Evolutionary conservation across 1,140 invertebrate species (phyloP), one percentile per base, ranked within the genome.

Genomic region (Drosophila takahashii): DNA sequence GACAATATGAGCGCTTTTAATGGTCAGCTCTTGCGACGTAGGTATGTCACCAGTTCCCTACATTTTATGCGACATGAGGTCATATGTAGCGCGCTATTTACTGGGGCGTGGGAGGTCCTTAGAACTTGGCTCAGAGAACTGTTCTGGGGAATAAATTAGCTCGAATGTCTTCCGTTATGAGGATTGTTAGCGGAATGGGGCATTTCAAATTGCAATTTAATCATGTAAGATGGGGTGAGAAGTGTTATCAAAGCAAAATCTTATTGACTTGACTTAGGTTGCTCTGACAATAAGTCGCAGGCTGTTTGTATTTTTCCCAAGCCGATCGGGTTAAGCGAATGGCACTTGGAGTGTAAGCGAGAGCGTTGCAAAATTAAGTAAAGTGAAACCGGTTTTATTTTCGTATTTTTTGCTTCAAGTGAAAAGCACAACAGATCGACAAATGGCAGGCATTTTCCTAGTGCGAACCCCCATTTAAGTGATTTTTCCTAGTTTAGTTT

Each of bases 351-450:
- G 22, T n/a, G 32, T 32, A 26, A 15, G 22, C 36, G 11, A 62
- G 61, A 66, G 32, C 15, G 8, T 67, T 52, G 36, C 45, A 53
- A 67, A 37, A 47, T 22, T 1, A n/a, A 48, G 34, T 44, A 39
- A 34, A 54, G 16, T 6, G 0, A 70, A 71, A 71, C 67, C 36
- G 67, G 64, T 71, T 70, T 34, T 70, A 69, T 34, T 18, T 34
- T 10, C 9, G 27, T 15, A 9, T 45, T 37, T 22, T 70, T 18
- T 9, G 29, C 53, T 44, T 26, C 36, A 69, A 56, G 64, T 39
- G 18, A 71, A 71, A 70, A 41, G 27, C 15, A 16, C n/a, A 57
- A 15, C 32, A 2, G 13, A 13, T 37, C 15, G 32, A 29, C 26
- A 18, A 22, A 18, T n/a, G 22, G n/a, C 27, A 44, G 57, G 22